Percentiles rank a stretch among this genome's conserved stretches.
Conservation (phyloP, 2,797 vertebrate genomes). For the Gymnothorax javanicus region DNA sequence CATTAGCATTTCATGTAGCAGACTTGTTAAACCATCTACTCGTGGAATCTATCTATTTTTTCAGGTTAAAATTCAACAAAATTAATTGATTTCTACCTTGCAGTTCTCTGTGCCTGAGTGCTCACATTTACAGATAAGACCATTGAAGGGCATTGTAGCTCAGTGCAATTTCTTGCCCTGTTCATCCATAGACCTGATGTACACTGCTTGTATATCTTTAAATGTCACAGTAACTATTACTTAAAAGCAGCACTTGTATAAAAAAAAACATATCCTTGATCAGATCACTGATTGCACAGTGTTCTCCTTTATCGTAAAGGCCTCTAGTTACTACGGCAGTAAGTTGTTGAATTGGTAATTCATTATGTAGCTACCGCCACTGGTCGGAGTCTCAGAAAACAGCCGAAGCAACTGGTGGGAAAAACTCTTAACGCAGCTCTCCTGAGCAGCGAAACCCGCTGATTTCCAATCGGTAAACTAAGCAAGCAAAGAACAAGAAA, state of each 20-base stretch:
- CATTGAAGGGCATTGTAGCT: background rate
- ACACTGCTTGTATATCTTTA: background rate
- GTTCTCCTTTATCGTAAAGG: conserved; percentile 35
- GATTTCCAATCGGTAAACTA: conserved; percentile 36
- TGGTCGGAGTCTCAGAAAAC: conserved; percentile 53
- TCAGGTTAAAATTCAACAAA: background rate
- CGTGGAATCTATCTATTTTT: background rate
- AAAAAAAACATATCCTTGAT: background rate
- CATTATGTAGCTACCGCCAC: conserved; percentile 43
- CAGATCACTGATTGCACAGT: conserved; percentile 33
- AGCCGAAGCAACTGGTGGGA: conserved; percentile 70
- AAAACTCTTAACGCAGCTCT: conserved; percentile 66
- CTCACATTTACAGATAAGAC: background rate
- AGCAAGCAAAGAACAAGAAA: conserved; percentile 23
- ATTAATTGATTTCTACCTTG: background rate
- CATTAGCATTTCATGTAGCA: conserved; percentile 15
- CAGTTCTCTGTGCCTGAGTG: background rate
- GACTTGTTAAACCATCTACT: conserved; percentile 15
- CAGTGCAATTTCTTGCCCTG: background rate
- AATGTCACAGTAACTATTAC: background rate
- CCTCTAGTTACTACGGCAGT: conserved; percentile 49
- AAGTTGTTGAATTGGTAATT: conserved; percentile 18
- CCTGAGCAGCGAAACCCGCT: conserved; percentile 37
- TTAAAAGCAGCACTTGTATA: background rate
- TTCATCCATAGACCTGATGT: background rate